Conservation (phyloP, 1,140 invertebrate genomes). For the Pteromalus puparum region DNA sequence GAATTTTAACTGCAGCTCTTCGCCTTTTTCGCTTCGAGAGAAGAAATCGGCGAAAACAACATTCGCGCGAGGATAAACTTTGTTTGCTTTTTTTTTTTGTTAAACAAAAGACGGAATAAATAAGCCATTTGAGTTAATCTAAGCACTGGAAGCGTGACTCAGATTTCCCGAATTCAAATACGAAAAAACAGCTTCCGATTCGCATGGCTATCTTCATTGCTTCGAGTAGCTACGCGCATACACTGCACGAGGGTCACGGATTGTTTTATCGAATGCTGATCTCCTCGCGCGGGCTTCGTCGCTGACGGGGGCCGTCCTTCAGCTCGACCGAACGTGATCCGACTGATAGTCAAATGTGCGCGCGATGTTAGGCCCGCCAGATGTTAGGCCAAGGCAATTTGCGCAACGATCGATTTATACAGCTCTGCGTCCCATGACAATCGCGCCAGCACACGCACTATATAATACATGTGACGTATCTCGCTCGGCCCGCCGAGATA, state of each 20-base stretch:
- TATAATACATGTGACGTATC: slow-evolving; percentile 10
- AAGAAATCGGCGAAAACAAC: neutral
- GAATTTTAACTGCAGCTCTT: neutral
- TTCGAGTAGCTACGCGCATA: neutral
- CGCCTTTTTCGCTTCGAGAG: neutral
- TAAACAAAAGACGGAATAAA: neutral
- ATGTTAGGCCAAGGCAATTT: slow-evolving; percentile 64
- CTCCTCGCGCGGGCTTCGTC: slow-evolving; percentile 6
- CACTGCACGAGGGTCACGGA: slow-evolving; percentile 44
- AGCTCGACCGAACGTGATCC: slow-evolving; percentile 59
- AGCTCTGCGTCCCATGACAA: neutral
- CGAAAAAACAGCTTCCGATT: slow-evolving; percentile 16
- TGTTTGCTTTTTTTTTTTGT: neutral
- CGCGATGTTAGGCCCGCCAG: slow-evolving; percentile 45
- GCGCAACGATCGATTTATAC: slow-evolving; percentile 63
- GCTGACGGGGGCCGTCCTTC: slow-evolving; percentile 53
- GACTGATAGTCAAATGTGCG: slow-evolving; percentile 63
- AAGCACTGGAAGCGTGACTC: neutral
- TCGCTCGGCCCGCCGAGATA: neutral
- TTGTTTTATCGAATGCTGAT: slow-evolving; percentile 63
- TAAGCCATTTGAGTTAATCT: neutral
- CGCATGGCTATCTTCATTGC: slow-evolving; percentile 13
- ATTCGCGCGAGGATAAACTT: neutral
- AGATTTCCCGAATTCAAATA: slow-evolving; percentile 32
- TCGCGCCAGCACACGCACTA: neutral